Conservation (phyloP, 2,797 vertebrate species). For the Nannoperca obscura region DNA sequence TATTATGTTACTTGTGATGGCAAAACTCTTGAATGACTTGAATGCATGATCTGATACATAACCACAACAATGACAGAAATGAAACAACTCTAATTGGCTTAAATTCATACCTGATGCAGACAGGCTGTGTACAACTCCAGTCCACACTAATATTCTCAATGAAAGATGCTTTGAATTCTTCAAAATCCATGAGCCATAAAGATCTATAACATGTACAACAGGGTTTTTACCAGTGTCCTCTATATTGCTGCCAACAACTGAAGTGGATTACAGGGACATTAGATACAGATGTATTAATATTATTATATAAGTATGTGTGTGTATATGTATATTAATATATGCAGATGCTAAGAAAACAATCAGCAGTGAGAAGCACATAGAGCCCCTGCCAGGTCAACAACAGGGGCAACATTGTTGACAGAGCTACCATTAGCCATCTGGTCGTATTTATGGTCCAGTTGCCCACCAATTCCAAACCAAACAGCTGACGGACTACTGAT, state of each 20-base stretch:
- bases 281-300: background rate
- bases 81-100: background rate
- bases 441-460: background rate
- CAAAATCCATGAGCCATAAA: background rate
- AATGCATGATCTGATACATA: background rate
- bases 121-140: background rate
- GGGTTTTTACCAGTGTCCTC: background rate
- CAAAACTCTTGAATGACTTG: background rate
- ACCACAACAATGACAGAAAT: background rate
- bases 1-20: background rate
- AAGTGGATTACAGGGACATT: background rate
- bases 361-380: background rate
- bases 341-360: background rate
- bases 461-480: background rate
- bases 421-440: background rate
- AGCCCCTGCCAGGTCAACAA: background rate
- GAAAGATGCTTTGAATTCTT: background rate
- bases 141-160: background rate
- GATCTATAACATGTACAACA: slow-evolving; percentile 1
- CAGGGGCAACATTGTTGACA: background rate
- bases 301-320: background rate
- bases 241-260: background rate
- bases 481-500: no score
- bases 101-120: background rate
- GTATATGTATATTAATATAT: no score